Base-by-base conservation (phyloP, 2,797 vertebrate genomes). In the Hydrolagus colliei region DNA sequence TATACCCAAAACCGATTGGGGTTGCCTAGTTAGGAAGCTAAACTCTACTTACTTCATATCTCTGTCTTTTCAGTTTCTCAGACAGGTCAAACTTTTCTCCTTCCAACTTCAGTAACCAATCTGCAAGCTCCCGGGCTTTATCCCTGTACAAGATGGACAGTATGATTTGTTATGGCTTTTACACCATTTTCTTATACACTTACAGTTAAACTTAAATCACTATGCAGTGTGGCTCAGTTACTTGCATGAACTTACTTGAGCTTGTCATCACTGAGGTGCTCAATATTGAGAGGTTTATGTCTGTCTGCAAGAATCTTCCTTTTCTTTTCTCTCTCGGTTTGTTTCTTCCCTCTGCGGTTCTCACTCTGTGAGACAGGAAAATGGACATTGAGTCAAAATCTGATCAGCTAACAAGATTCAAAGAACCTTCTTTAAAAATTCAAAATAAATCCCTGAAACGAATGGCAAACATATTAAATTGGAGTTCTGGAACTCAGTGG, bases 291-390 rank as follows among this genome's bases (percentile, higher is more conserved):
- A 27, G 90, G 79, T 89, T 94, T 95, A 87, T 87, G 92, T 88
- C 93, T 93, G 0, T 94, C 93, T 0, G 92, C 92, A 89, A 95
- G 88, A 80, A 94, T 93, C 89, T 94, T 94, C 89, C 77, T 93
- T 87, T 94, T 95, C 91, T 95, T 95, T 89, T 95, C 93, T 72
- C 93, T 91, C 89, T 94, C 93, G 0, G 93, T 95, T 89, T 94
- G 93, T 90, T 92, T 94, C 90, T 93, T 94, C 0, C 91, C 93
- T 86, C 80, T 92, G 87, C 91, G 93, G 59, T 89, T 90, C 0
- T 94, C 93, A 82, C 90, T 91, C 92, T 94, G 90, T 59, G 35
- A 86, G 35, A 18, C 20, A 74, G 12, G 11, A 86, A 73, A 73
- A 27, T 16, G 16, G 27, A 22, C 41, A 11, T 18, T 59, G 18